Evolutionary conservation across 2,888 invertebrate genomes (phyloP).

Genomic region (Anagyrus pseudococci): DNA sequence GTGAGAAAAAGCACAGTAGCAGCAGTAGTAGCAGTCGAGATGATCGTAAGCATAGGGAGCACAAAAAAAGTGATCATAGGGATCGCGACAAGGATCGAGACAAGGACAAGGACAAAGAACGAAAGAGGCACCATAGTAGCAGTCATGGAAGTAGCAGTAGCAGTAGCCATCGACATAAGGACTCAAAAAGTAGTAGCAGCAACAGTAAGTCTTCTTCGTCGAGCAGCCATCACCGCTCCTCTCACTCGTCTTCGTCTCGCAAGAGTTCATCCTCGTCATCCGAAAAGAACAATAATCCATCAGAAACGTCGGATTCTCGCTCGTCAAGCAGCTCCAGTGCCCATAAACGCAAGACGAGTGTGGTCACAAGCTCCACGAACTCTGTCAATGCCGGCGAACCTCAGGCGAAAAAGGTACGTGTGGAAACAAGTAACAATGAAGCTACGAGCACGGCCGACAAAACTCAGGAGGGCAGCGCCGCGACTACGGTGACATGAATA

Average conservation of each 20-base stretch:
- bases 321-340: slow-evolving; percentile 29
- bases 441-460: slow-evolving; percentile 36
- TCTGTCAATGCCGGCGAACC: slow-evolving; percentile 42
- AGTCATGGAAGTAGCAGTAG: slow-evolving; percentile 24
- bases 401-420: slow-evolving; percentile 49
- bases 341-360: slow-evolving; percentile 52
- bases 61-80: slow-evolving; percentile 40
- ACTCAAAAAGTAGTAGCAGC: slow-evolving; percentile 27
- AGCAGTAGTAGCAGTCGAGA: slow-evolving; percentile 46
- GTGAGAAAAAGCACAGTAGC: slow-evolving; percentile 28
- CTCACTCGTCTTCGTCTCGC: slow-evolving; percentile 28
- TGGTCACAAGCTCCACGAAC: slow-evolving; percentile 42
- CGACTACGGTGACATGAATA: slow-evolving; percentile 27
- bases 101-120: slow-evolving; percentile 40
- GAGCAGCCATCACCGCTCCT: slow-evolving; percentile 35
- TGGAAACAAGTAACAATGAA: slow-evolving; percentile 34
- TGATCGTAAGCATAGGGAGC: slow-evolving; percentile 38
- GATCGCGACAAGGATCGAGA: slow-evolving; percentile 35
- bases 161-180: slow-evolving; percentile 21
- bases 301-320: slow-evolving; percentile 17
- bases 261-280: slow-evolving; percentile 32
- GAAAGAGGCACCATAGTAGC: slow-evolving; percentile 34
- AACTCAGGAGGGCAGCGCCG: slow-evolving; percentile 24
- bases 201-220: slow-evolving; percentile 21
- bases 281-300: slow-evolving; percentile 19